Evolutionary conservation across 2,113 vertebrate genomes (phyloP), one percentile per base, ranked within the genome.

Genomic region (Pseudorhombus dupliciocellatus): DNA sequence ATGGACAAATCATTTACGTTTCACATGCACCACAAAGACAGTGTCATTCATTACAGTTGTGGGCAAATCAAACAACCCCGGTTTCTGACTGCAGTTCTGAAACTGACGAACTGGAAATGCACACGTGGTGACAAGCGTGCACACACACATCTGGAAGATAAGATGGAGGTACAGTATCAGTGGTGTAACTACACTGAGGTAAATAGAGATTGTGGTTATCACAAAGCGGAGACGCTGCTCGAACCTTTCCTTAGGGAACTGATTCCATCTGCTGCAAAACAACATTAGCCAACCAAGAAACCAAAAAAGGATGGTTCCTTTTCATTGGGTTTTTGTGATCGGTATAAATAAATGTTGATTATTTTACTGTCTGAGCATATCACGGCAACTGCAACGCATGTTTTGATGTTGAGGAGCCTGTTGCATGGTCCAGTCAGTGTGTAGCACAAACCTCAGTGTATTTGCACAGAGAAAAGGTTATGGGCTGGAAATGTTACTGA

Each of bases 141-240:
- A 59, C 46, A 69, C 46, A 65, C 57, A 66, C 78, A 81, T 67
- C 78, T 88, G 86, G 63, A 69, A 88, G 87, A 91, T 88, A 87
- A 92, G 90, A 90, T 92, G 79, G 80, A 80, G 74, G 66, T 67
- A 24, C 31, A 71, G 68, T 80, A 68, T 83, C 74, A 81, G 48
- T 83, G 72, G 70, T 69, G 76, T 73, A 69, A 79, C 56, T 63
- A 60, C 59, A 64, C 24, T 5, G 61, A 63, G 59, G 42, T 73
- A 53, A 80, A 79, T 55, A 25, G 48, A 84, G 85, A 85, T 88
- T 66, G 42, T 81, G 34, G 79, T 77, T 78, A 83, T 83, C 79
- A 81, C 42, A 72, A 52, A 73, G 70, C 55, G 53, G 64, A 72
- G 75, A 85, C 68, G 69, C 55, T 28, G 76, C 51, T 53, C 26